Evolutionary conservation across 2,888 invertebrate genomes (phyloP), one percentile per base, ranked within the genome.

Genomic region (Drosophila algonquin): DNA sequence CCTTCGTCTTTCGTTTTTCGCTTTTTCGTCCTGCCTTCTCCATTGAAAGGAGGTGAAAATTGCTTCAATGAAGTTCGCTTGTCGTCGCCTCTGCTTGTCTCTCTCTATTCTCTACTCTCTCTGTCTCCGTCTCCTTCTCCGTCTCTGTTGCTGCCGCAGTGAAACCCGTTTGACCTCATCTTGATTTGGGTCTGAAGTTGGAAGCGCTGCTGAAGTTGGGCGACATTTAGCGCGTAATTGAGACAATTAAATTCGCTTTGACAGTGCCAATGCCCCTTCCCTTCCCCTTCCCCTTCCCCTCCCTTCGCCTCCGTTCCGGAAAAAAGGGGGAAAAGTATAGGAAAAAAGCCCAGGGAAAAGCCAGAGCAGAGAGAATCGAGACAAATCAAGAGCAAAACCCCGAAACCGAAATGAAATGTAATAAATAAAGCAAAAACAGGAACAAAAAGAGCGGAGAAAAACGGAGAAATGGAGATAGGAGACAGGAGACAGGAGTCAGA

Each of bases 171-270:
- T 73, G 79, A 81, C 80, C 84, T 78, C 78, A 81, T 57, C 69
- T 65, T 84, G 84, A 81, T 78, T 83, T 82, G 81, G 81, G 81
- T 81, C 53, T 56, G 55, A 50, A 16, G 53, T 53, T 56, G 50
- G 65, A 35, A 63, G 50, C 64, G 35, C 40, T 60, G 63, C 30
- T 65, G 63, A 54, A 71, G 77, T 64, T 75, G 65, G 79, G 60
- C 70, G 84, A 65, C 69, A 73, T 79, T 85, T 85, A 85, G 79
- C 87, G 81, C 81, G 62, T 88, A 87, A 87, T 87, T 87, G 85
- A 75, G 80, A 85, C 88, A 87, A 87, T 87, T 87, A 88, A 87
- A 85, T 87, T 80, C 79, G 81, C 83, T 87, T 85, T 85, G 87
- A 83, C 81, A 85, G 82, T 81, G 79, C 79, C 62, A 32, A 21